Evolutionary conservation across 1,140 invertebrate species (phyloP), one percentile per base, ranked within the genome.

Genomic region (Macrotrachela quadricornifera): DNA sequence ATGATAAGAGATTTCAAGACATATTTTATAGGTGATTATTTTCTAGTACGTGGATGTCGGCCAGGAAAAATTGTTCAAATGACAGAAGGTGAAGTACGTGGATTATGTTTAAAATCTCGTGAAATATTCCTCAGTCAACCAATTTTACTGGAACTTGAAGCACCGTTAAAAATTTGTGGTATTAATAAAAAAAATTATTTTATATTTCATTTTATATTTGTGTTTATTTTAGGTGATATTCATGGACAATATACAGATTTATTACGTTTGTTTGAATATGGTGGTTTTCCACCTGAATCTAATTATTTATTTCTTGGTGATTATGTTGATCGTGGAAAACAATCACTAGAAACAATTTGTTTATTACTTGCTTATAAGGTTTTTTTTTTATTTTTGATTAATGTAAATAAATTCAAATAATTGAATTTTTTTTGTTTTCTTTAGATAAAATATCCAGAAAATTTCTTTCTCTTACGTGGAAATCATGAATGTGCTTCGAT

Each of bases 201-300:
- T 39, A 48, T 12, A 9, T 16, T 16, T 17, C 12, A 4, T 13
- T 46, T 16, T 17, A 13, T 13, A 13, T 46, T 17, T 13, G n/a
- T 16, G 3, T 17, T 13, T 13, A 3, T 16, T 46, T 16, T 60
- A 86, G 73, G 86, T 72, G 92, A 99, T 69, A 96, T 99, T 63
- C 92, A 99, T 69, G 94, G 94, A 49, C 67, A 69, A 57, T 99
- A 97, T 69, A 92, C 91, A 66, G 94, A 99, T 74, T 74, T 99
- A 37, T 73, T 99, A 58, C 79, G 94, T 65, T 74, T 99, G 56
- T 99, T 99, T 71, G 94, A 97, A 66, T 97, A 97, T 70, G 94
- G 94, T 54, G 90, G 92, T 15, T 99, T 99, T 69, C 94, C 94
- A 45, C 94, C 94, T 15, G 92, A 99, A 71, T 88, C 88, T 36